Base-by-base conservation (phyloP, 2,888 invertebrate genomes). In the Tetragonisca angustula region DNA sequence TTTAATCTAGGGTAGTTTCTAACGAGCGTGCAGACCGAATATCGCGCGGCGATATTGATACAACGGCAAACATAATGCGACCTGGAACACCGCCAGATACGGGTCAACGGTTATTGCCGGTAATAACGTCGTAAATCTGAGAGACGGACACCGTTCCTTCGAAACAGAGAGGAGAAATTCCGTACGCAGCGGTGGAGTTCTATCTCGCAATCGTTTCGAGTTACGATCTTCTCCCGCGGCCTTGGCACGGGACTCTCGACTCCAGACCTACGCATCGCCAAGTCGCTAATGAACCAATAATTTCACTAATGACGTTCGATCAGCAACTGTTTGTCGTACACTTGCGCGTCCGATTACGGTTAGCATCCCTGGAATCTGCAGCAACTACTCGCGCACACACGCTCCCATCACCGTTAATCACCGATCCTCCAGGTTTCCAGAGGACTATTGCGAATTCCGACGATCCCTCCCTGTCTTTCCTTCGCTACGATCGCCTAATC, bases 241-340 rank as follows among this genome's bases (percentile, higher is more conserved):
- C 76, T 83, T 72, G 62, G 62, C 56, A 36, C 36, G 32, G 2
- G n/a, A 43, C 43, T 54, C 52, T 59, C 27, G 19, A 11, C 49
- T 61, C 52, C 13, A 32, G 64, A 61, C 36, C 9, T 72, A 52
- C 76, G 70, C 81, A 76, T 80, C 80, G 69, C 79, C 83, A 84
- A 72, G 70, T 84, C 72, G 59, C 84, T 86, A 89, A 90, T 87
- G 86, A 89, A 87, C 87, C 89, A 84, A 86, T 89, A 87, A 88
- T 85, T 89, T 89, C 76, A 15, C 81, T 89, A 89, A 89, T 86
- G 86, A 88, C 70, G 84, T 80, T 75, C 84, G 88, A 89, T 89
- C 86, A 74, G 74, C 70, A 79, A 80, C 87, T 85, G 88, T 89
- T 88, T 89, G 87, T 82, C 81, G 73, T 76, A 54, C 85, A 84